Base-by-base conservation (phyloP, 2,888 invertebrate genomes). In the Hyppa rectilinea region DNA sequence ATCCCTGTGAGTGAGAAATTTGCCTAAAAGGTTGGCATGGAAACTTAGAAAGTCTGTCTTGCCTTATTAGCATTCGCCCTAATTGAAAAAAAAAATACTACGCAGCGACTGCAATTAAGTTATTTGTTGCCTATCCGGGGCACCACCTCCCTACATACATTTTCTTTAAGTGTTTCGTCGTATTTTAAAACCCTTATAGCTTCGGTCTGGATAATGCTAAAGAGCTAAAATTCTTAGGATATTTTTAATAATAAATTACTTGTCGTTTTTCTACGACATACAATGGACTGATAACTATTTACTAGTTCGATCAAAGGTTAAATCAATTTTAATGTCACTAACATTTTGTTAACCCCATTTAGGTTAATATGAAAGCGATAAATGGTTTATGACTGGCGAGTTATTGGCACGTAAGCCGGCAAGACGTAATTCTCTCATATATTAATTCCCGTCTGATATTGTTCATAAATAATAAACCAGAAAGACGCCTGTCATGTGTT, bases 281-380 rank as follows among this genome's bases (percentile, higher is more conserved):
- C 0, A 1, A 38, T 12, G 0, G 10, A 14, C 5, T 38, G 9
- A 4, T 4, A 2, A 23, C 0, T 10, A 14, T 26, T 23, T 1
- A n/a, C 17, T 45, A 12, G 4, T 29, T 2, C 23, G 38, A 40
- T 65, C 61, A 68, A 45, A 47, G 29, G 31, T 20, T 61, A 1
- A 49, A 59, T 66, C 20, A 29, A 65, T 34, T 56, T 52, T 34
- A 43, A 58, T 58, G n/a, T 26, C 17, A 38, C 49, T 50, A 67
- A 55, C 71, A 71, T 70, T 80, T 81, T 68, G 71, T 67, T 74
- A 75, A 69, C 20, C 40, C 60, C 45, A 71, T 75, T 63, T 71
- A 67, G 66, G 67, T 83, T 84, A 79, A 63, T 77, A 73, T 40
- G 36, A 56, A 64, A 76, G 61, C 75, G 17, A 82, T 80, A 70